These are phyloP conservation scores for Tinea trinotella DNA, from an alignment of 2,888 invertebrate genomes.

Conservation along the genomic window DNA sequence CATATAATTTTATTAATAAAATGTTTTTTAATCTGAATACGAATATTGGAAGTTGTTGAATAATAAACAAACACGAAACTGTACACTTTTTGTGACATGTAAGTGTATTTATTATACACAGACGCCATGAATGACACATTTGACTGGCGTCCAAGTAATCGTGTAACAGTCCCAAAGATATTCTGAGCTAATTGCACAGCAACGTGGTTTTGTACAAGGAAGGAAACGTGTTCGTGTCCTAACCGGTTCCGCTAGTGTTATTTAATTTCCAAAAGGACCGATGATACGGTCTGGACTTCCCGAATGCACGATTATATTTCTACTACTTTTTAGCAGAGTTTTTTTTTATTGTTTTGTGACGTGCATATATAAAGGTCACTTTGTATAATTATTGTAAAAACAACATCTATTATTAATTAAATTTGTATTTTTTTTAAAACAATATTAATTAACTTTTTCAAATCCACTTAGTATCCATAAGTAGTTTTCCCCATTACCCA, in stretches of 20 bases:
- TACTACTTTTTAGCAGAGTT: neutral
- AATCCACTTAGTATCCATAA: no score
- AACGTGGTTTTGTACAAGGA: constrained; percentile 38
- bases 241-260: constrained; percentile 68
- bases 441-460: no score
- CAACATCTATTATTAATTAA: neutral
- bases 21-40: no score
- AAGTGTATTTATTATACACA: no score
- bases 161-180: neutral
- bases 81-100: no score
- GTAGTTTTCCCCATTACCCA: no score
- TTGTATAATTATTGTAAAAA: neutral
- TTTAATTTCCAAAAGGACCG: constrained; percentile 60
- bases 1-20: no score
- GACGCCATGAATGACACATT: no score
- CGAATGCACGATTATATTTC: constrained; percentile 39
- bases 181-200: constrained; percentile 5
- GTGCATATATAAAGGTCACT: constrained; percentile 11
- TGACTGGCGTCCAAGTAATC: no score
- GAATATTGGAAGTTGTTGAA: no score
- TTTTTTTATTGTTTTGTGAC: neutral
- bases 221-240: constrained; percentile 68
- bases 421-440: no score
- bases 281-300: constrained; percentile 65
- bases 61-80: no score